Conservation (phyloP, 2,888 invertebrate species). For the Lasius fuliginosus region DNA sequence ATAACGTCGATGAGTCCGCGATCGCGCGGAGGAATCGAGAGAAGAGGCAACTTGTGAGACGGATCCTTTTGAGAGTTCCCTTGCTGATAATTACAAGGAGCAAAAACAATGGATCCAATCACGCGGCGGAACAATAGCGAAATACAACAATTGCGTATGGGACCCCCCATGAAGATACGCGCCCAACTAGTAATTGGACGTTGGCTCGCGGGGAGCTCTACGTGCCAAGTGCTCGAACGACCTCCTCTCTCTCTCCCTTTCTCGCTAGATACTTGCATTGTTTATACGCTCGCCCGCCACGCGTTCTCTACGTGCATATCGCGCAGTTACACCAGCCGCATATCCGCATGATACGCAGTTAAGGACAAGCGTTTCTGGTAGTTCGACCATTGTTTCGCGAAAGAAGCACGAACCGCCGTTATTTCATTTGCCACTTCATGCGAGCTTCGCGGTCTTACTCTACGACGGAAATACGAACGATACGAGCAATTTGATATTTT, state of each 20-base stretch:
- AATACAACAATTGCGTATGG: constrained; percentile 85
- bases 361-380: constrained; percentile 66
- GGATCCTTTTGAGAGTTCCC: constrained; percentile 58
- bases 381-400: constrained; percentile 58
- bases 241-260: constrained; percentile 63
- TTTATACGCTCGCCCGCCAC: constrained; percentile 74
- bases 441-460: constrained; percentile 4
- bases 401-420: constrained; percentile 46
- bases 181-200: constrained; percentile 85
- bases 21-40: neutral
- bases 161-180: constrained; percentile 86
- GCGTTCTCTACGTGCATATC: constrained; percentile 64
- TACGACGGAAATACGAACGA: neutral
- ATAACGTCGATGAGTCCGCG: neutral
- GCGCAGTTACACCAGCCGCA: constrained; percentile 50
- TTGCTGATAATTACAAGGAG: constrained; percentile 82
- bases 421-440: constrained; percentile 53
- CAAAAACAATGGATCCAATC: constrained; percentile 85
- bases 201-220: constrained; percentile 80
- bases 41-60: constrained; percentile 37
- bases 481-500: neutral
- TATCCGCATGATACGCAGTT: constrained; percentile 66
- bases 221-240: constrained; percentile 85
- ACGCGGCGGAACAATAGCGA: constrained; percentile 83
- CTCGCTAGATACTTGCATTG: constrained; percentile 83